Evolutionary conservation across 1,140 invertebrate species (phyloP), one percentile per base, ranked within the genome.

Genomic region (Rhyacophila brunnea): DNA sequence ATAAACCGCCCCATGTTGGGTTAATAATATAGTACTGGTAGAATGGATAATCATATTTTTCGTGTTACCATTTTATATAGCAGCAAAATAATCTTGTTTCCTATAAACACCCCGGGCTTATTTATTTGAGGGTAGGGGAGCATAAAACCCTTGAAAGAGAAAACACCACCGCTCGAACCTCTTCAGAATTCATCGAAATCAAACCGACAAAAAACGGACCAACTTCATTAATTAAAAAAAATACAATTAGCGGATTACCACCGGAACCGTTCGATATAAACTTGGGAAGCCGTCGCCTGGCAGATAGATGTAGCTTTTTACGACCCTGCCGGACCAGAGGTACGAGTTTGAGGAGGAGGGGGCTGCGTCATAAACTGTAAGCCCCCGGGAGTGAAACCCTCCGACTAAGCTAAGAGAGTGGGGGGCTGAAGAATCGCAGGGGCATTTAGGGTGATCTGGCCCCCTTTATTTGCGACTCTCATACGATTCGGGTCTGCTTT

Each of bases 231-330:
- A 45, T 45, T 15, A 45, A 20, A 10, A n/a, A 17, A 45, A 45
- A 45, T 40, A 15, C 38, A 40, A 40, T 40, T 40, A n/a, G 43
- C 43, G 17, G 18, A 45, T 45, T 45, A 11, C 43, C 43, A 19
- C 14, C 17, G 17, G 7, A 45, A 32, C 45, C 17, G 48, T 48
- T 53, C 49, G 52, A 59, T 59, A 59, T 52, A 58, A 59, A 44
- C 38, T 59, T 51, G 50, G 51, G 49, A 53, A 46, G 34, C 43
- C 57, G 44, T 36, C 36, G 23, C 23, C 23, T 28, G 23, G 23
- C 23, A 28, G 57, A 52, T 36, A 53, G 57, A 52, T 58, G 49
- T 48, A 49, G 48, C 46, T 59, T 58, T 59, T 59, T 59, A 59
- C 20, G 57, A 34, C 57, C 57, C 35, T 42, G 11, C 49, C 36